A percentile compares a stretch with the other conserved stretches of the same genome.
phyloP scores from a whole-genome alignment of 2,888 invertebrate species.

The Rapana venosa region DNA sequence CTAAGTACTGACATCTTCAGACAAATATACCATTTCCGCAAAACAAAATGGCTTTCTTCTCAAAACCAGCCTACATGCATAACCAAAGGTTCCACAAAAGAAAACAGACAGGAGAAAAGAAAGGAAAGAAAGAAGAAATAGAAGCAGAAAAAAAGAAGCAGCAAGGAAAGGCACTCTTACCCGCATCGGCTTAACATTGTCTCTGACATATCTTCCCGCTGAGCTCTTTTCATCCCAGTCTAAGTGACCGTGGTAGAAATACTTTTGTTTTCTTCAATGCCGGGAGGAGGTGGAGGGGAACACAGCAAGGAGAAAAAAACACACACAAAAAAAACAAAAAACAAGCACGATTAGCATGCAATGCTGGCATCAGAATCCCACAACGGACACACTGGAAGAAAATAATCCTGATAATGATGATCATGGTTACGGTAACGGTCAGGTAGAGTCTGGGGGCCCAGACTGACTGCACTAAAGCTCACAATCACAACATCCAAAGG shows the following conservation, averaged over 20 bases:
- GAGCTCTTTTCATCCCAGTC: conserved; percentile 99
- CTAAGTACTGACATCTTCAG: no score
- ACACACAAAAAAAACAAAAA: conserved; percentile 53
- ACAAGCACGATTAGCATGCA: conserved; percentile 37
- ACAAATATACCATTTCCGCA: no score
- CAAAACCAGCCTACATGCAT: background rate
- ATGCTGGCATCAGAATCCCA: background rate
- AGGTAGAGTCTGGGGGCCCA: background rate
- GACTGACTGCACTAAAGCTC: conserved; percentile 15
- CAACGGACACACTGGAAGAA: conserved; percentile 16
- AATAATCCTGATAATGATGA: conserved; percentile 12
- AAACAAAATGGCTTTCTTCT: no score
- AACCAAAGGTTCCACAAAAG: background rate
- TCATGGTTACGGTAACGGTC: background rate
- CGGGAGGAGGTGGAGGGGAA: conserved; percentile 52
- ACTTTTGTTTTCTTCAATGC: conserved; percentile 79
- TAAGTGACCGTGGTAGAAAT: conserved; percentile 97
- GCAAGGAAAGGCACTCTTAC: conserved; percentile 80
- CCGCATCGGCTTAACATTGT: conserved; percentile 96
- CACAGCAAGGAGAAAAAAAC: conserved; percentile 40
- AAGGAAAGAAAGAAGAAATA: background rate
- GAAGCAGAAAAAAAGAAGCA: background rate
- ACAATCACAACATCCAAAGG: conserved; percentile 37
- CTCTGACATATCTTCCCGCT: conserved; percentile 97
- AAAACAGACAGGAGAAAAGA: background rate